Conservation (phyloP, 2,888 invertebrate genomes). For the Bugulina stolonifera region DNA sequence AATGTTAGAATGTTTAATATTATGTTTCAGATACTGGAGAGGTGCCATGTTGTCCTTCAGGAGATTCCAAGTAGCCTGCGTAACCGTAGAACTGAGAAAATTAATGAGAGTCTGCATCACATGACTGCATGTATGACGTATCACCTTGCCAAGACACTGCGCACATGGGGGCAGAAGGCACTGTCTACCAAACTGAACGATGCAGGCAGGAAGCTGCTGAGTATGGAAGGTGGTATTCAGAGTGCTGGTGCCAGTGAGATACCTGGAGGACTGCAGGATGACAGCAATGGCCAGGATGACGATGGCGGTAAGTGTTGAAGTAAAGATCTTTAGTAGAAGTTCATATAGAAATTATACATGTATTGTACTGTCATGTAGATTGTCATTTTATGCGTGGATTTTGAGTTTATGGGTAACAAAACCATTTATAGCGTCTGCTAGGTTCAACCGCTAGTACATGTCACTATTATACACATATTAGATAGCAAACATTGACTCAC, state of each 20-base stretch:
- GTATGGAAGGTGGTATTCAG: conserved; percentile 24
- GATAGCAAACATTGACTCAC: no score
- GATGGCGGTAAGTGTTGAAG: not conserved
- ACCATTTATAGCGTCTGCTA: no score
- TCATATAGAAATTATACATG: no score
- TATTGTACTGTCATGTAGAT: no score
- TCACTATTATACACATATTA: no score
- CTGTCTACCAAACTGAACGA: conserved; percentile 46
- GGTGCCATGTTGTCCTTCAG: conserved; percentile 47
- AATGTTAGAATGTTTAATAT: not conserved
- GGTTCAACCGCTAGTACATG: no score
- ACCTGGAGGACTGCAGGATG: conserved; percentile 25
- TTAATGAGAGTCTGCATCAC: conserved; percentile 49
- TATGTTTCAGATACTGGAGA: conserved; percentile 41
- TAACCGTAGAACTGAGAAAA: conserved; percentile 41
- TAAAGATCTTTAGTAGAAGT: no score
- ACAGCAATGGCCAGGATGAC: conserved; percentile 26
- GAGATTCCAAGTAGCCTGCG: conserved; percentile 46
- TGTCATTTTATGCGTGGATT: no score
- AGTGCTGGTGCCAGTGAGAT: not conserved
- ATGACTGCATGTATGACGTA: conserved; percentile 52
- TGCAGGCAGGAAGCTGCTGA: conserved; percentile 42
- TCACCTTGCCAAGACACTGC: conserved; percentile 48
- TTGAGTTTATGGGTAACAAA: no score
- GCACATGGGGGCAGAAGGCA: conserved; percentile 47